Evolutionary conservation across 2,113 vertebrate genomes (phyloP).

Genomic region (Oncorhynchus keta): DNA sequence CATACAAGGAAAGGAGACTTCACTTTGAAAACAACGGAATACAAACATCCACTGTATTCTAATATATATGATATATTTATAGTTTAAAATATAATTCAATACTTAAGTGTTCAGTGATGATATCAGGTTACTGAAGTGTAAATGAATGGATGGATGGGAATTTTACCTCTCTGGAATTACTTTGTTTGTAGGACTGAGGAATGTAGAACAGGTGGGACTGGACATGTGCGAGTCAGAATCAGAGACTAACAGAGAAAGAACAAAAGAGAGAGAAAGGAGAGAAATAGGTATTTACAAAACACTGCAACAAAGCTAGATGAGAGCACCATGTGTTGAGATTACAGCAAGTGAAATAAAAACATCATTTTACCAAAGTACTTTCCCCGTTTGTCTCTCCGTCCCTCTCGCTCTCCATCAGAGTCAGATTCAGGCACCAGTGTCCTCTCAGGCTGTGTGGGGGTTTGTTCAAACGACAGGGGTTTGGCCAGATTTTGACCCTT

Average conservation of each 20-base stretch:
- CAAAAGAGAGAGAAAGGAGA: background rate
- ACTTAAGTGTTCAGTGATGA: background rate
- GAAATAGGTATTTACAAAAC: background rate
- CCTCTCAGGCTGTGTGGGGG: conserved; percentile 51
- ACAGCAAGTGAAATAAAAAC: background rate
- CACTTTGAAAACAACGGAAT: background rate
- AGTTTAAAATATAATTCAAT: background rate
- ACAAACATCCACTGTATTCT: background rate
- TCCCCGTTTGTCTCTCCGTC: conserved; percentile 18
- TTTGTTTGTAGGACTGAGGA: conserved; percentile 65
- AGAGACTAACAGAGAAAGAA: conserved; percentile 42
- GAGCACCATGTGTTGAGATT: background rate
- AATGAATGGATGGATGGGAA: background rate
- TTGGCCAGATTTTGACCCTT: conserved; percentile 29
- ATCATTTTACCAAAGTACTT: conserved; percentile 42
- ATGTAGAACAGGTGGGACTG: conserved; percentile 61
- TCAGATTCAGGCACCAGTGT: conserved; percentile 78
- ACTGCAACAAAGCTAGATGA: background rate
- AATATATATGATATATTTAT: background rate
- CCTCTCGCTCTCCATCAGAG: conserved; percentile 72
- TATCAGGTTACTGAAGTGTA: no score
- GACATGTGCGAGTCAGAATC: conserved; percentile 58
- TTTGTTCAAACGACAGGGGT: conserved; percentile 51
- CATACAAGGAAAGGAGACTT: conserved; percentile 2
- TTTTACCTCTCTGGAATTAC: conserved; percentile 74